Conservation (phyloP, 23 tunicate species). For the Oikopleura dioica region DNA sequence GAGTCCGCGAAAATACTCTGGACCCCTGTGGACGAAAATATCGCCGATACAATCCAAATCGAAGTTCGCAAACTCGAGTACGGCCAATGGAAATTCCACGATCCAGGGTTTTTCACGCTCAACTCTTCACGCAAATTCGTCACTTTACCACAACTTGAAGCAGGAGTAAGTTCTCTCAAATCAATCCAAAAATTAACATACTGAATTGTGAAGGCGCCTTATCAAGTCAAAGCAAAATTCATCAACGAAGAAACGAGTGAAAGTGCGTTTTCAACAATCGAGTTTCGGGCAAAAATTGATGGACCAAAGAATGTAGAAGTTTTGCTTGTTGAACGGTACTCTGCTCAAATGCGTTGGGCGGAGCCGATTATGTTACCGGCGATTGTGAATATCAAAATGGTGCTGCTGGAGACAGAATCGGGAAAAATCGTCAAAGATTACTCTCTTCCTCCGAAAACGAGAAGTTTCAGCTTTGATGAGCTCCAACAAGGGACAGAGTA, state of each 20-base stretch:
- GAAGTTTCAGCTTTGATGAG: not conserved
- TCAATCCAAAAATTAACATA: no score
- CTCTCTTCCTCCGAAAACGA: not conserved
- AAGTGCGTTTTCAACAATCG: no score
- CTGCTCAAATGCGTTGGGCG: not conserved
- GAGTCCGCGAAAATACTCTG: not conserved
- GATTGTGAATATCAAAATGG: not conserved
- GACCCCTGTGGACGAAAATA: not conserved
- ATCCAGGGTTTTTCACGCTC: no score
- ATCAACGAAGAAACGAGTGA: no score
- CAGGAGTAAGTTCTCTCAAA: no score
- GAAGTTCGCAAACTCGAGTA: no score
- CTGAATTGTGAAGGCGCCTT: no score
- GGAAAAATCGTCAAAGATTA: not conserved
- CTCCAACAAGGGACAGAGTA: not conserved
- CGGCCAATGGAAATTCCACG: no score
- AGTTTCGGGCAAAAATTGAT: not conserved
- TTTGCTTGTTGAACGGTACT: not conserved
- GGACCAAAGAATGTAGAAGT: not conserved
- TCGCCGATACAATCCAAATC: not conserved
- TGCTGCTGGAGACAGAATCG: not conserved
- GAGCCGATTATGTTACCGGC: not conserved
- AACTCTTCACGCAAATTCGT: no score
- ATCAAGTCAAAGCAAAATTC: no score
- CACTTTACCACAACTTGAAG: no score